Evolutionary conservation across 1,140 invertebrate genomes (phyloP), one percentile per base, ranked within the genome.

Genomic region (Holcopasites calliopsidis): DNA sequence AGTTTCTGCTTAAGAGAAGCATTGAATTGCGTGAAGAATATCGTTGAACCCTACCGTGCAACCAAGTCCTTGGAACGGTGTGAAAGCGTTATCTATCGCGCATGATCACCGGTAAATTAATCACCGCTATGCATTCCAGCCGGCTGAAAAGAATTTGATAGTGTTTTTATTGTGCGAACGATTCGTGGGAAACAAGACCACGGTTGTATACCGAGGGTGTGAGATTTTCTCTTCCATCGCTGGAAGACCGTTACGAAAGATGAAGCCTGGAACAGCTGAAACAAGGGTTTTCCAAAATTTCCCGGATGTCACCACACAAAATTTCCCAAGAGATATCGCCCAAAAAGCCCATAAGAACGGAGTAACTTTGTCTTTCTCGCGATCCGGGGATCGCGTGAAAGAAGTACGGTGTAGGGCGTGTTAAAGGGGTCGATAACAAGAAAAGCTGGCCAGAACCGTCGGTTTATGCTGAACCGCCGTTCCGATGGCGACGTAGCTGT

Each of bases 401-500:
- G n/a, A 13, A 31, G 38, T 2, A 44, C 1, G 21, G 35, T n/a
- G 23, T 26, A 16, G 23, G 50, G 54, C 31, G 64, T 40, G 73
- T 75, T 69, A 50, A 75, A 75, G 54, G 69, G 80, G 71, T 82
- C 77, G 84, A 87, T 88, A 88, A 87, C 79, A 88, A 88, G 87
- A 87, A 88, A 89, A 85, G 79, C 87, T 71, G 54, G 76, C 52
- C 60, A 66, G 73, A 65, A 64, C 38, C 61, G 57, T 82, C 58
- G 78, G 81, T 80, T 83, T 83, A 72, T 60, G 78, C 50, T 58
- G 77, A 68, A 83, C 66, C 64, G 80, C 42, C 44, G 79, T 68
- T 76, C 50, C 11, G 61, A 74, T 52, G 61, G 33, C 62, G 66
- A 49, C 65, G 68, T 73, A 77, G 65, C 70, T 52, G 76, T 42